Base-by-base conservation (phyloP, 2,113 vertebrate species). In the Vulpes vulpes region DNA sequence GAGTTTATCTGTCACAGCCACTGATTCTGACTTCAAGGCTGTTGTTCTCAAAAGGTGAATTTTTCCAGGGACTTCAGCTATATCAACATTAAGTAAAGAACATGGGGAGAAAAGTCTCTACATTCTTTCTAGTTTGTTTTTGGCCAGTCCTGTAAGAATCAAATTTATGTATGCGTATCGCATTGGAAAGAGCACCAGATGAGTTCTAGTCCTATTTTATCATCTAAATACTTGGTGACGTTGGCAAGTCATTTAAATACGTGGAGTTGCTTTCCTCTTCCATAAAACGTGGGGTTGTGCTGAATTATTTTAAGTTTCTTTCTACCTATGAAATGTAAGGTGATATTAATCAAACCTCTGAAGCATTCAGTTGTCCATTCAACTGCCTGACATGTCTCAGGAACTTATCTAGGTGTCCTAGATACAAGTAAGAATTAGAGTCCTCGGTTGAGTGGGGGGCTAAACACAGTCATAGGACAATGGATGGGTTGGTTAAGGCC, bases 21-120 rank as follows among this genome's bases (percentile, higher is more conserved):
- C 78, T 51, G 49, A 73, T 53, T 82, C 82, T 85, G 23, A 67
- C 27, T 73, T 88, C 43, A 69, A 84, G 82, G 38, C 38, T 73
- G 7, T 71, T 93, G 74, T 35, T 95, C 19, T 67, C 43, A 27
- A 78, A 89, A 87, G 43, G 67, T 43, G 60, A 87, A 27, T 92
- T 85, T 43, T 95, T 91, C 67, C 76, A 89, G 53, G 14, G 19
- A 89, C 57, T 32, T 96, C 43, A 91, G 74, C 30, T 62, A 22
- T 59, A 14, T 65, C 55, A 89, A 86, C 74, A 81, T 38, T 62
- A 60, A 79, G 49, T 82, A 55, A 73, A 89, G 25, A 89, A 79
- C 19, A 10, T 1, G n/a, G 14, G 16, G 11, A 23, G 43, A 30
- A 0, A 32, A 14, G 9, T 78, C 16, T 92, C 32, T 55, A 20